Evolutionary conservation across 1,140 invertebrate genomes (phyloP), one percentile per base, ranked within the genome.

Genomic region (Asbolus verrucosus): DNA sequence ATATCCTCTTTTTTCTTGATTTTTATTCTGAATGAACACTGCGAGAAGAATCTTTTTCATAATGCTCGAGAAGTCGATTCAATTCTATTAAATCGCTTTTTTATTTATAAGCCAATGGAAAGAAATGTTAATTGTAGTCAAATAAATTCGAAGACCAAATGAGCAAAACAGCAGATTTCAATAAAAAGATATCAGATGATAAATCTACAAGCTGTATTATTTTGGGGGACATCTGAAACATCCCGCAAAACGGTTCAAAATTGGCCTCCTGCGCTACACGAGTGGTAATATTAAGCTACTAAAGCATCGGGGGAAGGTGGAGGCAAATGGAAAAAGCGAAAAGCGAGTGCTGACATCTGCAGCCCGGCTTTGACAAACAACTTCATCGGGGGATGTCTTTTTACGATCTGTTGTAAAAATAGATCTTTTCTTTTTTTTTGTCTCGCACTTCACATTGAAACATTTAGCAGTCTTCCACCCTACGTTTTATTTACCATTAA

Each of bases 261-360:
- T 36, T 36, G 33, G 33, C 33, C 33, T 2, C 33, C 33, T 11
- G 6, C 33, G 33, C 33, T 36, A n/a, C 33, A 36, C 33, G 33
- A 36, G 33, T 36, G 33, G 18, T 63, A 27, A 19, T 63, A 63
- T 41, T 63, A 38, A 63, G 21, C 46, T 27, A 54, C 18, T 50
- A 50, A 27, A 54, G 21, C 21, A 54, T 24, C 19, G 46, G 9
- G n/a, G 46, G 21, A 43, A 54, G 46, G 46, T 54, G 21, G 21
- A 54, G 21, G 46, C 46, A 54, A 54, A 54, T 54, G 46, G 46
- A 54, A 54, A 50, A 54, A 54, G 46, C 21, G 46, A 54, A 27
- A 54, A 54, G 46, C 46, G 46, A 54, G 46, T 54, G 46, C 46
- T 54, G 46, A 63, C 61, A 63, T 63, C 33, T 63, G 33, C 39